A percentile compares a stretch with the other conserved stretches of the same genome.
Conservation (phyloP, 1,140 invertebrate species). For the Orius insidiosus region DNA sequence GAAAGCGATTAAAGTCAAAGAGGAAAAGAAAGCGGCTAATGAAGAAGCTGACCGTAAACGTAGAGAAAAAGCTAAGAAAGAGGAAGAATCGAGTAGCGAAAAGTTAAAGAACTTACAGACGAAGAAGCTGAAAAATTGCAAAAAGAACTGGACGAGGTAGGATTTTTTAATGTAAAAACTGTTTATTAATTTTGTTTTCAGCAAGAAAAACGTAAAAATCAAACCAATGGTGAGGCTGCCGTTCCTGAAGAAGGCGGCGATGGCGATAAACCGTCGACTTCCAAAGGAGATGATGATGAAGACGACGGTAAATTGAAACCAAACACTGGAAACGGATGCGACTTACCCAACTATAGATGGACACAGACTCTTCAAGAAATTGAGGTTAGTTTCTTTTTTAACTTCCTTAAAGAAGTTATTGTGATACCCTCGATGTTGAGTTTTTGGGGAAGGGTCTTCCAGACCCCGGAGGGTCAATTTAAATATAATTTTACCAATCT, state of each 20-base stretch:
- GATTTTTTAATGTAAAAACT: slow-evolving; percentile 7
- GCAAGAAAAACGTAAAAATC: slow-evolving; percentile 4
- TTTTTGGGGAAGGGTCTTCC: no score
- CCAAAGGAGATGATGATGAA: slow-evolving; percentile 58
- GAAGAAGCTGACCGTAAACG: slow-evolving; percentile 41
- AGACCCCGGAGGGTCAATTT: no score
- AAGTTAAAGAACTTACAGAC: slow-evolving; percentile 79
- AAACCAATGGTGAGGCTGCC: not conserved
- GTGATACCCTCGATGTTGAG: no score
- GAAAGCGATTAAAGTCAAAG: slow-evolving; percentile 42
- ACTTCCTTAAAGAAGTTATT: no score
- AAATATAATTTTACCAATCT: no score
- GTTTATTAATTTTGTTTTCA: not conserved
- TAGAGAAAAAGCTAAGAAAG: slow-evolving; percentile 37
- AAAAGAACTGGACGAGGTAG: slow-evolving; percentile 47
- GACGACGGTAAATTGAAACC: slow-evolving; percentile 85
- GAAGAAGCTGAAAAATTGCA: slow-evolving; percentile 77
- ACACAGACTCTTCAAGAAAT: slow-evolving; percentile 91
- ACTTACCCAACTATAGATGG: slow-evolving; percentile 88
- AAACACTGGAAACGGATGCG: slow-evolving; percentile 90
- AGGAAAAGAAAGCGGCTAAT: slow-evolving; percentile 40
- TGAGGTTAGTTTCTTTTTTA: slow-evolving; percentile 66
- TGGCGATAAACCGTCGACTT: slow-evolving; percentile 39
- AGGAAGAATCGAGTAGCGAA: slow-evolving; percentile 33
- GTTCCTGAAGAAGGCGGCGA: slow-evolving; percentile 39